phyloP scores from a whole-genome alignment of 1,140 invertebrate species.

The Drosophila lacteicornis region DNA sequence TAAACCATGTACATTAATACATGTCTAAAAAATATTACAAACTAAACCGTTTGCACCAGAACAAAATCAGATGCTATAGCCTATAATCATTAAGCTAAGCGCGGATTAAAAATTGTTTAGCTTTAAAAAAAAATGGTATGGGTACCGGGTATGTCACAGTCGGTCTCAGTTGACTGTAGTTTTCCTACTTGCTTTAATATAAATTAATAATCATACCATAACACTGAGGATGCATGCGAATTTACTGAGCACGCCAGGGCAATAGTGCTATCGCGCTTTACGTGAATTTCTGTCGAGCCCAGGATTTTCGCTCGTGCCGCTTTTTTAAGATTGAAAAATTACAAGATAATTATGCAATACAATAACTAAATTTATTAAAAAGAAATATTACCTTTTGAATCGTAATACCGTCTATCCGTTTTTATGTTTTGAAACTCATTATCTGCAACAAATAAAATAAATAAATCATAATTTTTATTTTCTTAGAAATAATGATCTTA shows the following conservation, averaged over 20 bases:
- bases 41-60: too few relatives aligned
- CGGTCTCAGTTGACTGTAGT: neutral
- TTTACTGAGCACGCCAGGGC: slow-evolving; percentile 95
- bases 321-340: slow-evolving; percentile 71
- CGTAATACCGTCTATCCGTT: slow-evolving; percentile 66
- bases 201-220: slow-evolving; percentile 58
- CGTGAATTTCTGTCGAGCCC: slow-evolving; percentile 94
- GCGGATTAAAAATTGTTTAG: too few relatives aligned
- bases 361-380: neutral
- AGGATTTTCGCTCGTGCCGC: slow-evolving; percentile 94
- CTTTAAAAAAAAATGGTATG: too few relatives aligned
- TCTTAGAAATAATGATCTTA: too few relatives aligned
- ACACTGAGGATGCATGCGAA: slow-evolving; percentile 90
- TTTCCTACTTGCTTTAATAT: too few relatives aligned
- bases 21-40: too few relatives aligned
- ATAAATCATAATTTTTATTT: neutral
- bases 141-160: too few relatives aligned
- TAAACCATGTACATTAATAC: too few relatives aligned
- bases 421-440: slow-evolving; percentile 59
- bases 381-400: slow-evolving; percentile 67
- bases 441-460: slow-evolving; percentile 36
- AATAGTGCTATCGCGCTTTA: slow-evolving; percentile 96
- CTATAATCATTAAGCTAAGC: too few relatives aligned
- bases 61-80: too few relatives aligned
- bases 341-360: neutral